phyloP scores from a whole-genome alignment of 2,113 vertebrate genomes.

The Halcyon malimbica region DNA sequence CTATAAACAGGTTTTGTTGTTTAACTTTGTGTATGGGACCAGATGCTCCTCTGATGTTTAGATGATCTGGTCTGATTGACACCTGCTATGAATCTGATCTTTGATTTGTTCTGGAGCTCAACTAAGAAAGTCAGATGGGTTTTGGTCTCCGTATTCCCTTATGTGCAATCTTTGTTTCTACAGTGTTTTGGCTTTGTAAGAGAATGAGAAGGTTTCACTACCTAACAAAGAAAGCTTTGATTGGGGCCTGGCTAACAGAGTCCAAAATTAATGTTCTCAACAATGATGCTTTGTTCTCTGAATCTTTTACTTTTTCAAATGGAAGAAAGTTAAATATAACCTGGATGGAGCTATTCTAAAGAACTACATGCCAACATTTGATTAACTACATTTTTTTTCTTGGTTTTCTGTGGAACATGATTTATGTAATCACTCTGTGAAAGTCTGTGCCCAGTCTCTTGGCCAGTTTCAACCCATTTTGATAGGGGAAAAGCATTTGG shows the following conservation, averaged over 20 bases:
- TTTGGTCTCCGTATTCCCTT: constrained; percentile 20
- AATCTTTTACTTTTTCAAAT: constrained; percentile 47
- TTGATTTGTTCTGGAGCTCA: neutral
- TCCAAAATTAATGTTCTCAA: constrained; percentile 54
- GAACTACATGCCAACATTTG: neutral
- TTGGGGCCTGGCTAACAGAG: neutral
- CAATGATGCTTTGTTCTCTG: constrained; percentile 53
- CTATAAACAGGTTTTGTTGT: neutral
- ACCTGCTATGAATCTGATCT: neutral
- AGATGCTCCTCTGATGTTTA: neutral
- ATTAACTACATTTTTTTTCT: neutral
- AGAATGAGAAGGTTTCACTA: constrained; percentile 37
- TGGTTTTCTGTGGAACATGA: neutral
- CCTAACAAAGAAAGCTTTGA: constrained; percentile 62
- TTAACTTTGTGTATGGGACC: neutral
- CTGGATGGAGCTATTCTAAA: constrained; percentile 10
- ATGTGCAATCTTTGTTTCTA: constrained; percentile 25
- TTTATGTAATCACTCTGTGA: neutral
- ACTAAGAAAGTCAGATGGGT: neutral
- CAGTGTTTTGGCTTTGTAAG: constrained; percentile 14
- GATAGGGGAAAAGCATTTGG: neutral
- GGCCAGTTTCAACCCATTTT: neutral
- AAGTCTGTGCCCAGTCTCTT: neutral
- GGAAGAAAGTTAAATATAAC: constrained; percentile 49
- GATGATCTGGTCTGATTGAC: neutral